Evolutionary conservation across 2,888 invertebrate genomes (phyloP), one percentile per base, ranked within the genome.

Genomic region (Slavum lentiscoides): DNA sequence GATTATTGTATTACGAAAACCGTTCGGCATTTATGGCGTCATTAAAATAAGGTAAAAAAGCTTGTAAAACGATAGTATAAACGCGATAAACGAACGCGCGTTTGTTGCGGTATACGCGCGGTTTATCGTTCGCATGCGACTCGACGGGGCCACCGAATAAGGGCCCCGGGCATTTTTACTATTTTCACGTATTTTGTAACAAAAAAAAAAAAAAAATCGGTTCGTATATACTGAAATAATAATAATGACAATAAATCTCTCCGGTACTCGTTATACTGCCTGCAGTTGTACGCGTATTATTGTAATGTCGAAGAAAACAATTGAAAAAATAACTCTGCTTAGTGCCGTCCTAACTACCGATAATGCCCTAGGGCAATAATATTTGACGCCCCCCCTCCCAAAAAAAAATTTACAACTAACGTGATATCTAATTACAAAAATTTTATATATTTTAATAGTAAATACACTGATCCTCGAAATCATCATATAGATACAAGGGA

Each of bases 1-100:
- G 49, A 72, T 2, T 30, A 30, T 2, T 30, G 4, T 30, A 30
- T 30, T 30, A 30, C 30, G 72, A 72, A 80, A 80, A 80, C 58
- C 80, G 64, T 80, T 80, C 80, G 70, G 70, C 80, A 80, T 80
- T 80, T 80, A 80, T 80, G 80, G 64, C 72, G 70, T 72, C 80
- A 80, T 70, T 80, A 80, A 80, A 80, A 80, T 72, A 66, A 64
- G 64, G 80, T 80, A 66, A 72, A 80, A n/a, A 80, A 72, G 72
- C 70, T 70, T 66, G 80, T 72, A 7, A 30, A 80, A 72, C 80
- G 80, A 70, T 21, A 21, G 3, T 9, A 9, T 11, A 30, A 30
- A 30, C 30, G 30, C 9, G 37, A 53, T 72, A 80, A 64, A 72
- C 80, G 39, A 70, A 55, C 64, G 66, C 70, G 17, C 64, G 80